Evolutionary conservation across 2,113 vertebrate genomes (phyloP), one percentile per base, ranked within the genome.

Genomic region (Lontra canadensis): DNA sequence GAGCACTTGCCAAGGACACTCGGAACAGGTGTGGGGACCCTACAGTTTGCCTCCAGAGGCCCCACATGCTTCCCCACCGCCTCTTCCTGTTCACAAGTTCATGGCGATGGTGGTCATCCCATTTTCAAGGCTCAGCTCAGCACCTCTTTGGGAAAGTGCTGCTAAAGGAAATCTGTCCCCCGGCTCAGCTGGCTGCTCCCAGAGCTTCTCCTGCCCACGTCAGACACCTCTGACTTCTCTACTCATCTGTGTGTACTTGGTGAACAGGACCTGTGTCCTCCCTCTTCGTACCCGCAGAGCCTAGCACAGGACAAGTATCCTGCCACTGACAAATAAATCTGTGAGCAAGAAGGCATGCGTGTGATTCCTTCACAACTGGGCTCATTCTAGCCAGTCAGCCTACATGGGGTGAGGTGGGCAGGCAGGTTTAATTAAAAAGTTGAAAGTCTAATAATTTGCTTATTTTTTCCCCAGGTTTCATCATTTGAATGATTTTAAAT

Each of bases 401-500:
- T 44, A 10, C 25, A 20, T 0, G 13, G 31, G 49, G 52, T 42
- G n/a, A 39, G 63, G 82, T 13, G 29, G 86, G 74, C 3, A 8
- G 78, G 55, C 0, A 29, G 42, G 42, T n/a, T 42, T 59, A n/a
- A 65, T n/a, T n/a, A 63, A 39, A 96, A 91, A 63, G 78, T 4
- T 10, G 25, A 12, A 83, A 88, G 69, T 55, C n/a, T 65, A 82
- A 73, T 71, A 49, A 74, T 44, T 55, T 93, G 67, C 12, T 76
- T 63, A 36, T 13, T 21, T 81, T 3, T 1, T 8, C 57, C 26
- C 42, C 39, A 89, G 55, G 42, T 76, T 87, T 96, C 67, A 92
- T 82, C 42, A 92, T 42, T 23, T 91, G 39, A 73, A n/a, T 12
- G 47, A 94, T 88, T 92, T 92, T 83, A 94, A 90, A 73, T 59